Evolutionary conservation across 2,888 invertebrate species (phyloP).

Genomic region (Allophyes oxyacanthae): DNA sequence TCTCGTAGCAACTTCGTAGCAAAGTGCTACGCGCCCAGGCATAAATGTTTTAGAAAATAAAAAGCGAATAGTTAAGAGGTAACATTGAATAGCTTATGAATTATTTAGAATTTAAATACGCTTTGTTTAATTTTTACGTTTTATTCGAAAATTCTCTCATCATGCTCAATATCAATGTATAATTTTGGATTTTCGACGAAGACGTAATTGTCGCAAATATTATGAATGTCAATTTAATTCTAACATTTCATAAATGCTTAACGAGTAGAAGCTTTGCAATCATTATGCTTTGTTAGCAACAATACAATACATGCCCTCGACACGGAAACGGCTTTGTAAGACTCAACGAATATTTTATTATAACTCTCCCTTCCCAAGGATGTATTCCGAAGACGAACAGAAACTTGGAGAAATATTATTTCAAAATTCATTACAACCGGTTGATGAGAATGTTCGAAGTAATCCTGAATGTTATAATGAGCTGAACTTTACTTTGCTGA

Average conservation of each 20-base stretch:
- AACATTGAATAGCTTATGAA: constrained; percentile 11
- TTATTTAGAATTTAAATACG: constrained; percentile 18
- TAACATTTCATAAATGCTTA: neutral
- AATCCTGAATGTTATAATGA: constrained; percentile 44
- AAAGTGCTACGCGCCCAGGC: constrained; percentile 27
- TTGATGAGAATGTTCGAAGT: constrained; percentile 42
- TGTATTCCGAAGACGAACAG: constrained; percentile 13
- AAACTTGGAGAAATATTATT: constrained; percentile 40
- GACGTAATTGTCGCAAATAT: too few species aligned
- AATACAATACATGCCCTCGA: constrained; percentile 49
- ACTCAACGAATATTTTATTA: constrained; percentile 56
- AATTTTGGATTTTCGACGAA: too few species aligned
- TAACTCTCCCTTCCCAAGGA: constrained; percentile 32
- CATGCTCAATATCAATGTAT: too few species aligned
- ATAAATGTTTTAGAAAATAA: constrained; percentile 14
- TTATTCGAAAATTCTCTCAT: too few species aligned
- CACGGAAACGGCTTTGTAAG: constrained; percentile 50
- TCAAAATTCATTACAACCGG: constrained; percentile 49
- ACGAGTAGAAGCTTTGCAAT: constrained; percentile 23
- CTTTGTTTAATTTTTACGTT: too few species aligned
- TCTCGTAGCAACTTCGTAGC: constrained; percentile 48
- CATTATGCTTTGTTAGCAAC: constrained; percentile 20
- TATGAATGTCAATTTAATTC: neutral
- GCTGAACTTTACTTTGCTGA: constrained; percentile 43
- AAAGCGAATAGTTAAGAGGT: constrained; percentile 2